phyloP scores from a whole-genome alignment of 2,888 invertebrate genomes.

The Patella caerulea region DNA sequence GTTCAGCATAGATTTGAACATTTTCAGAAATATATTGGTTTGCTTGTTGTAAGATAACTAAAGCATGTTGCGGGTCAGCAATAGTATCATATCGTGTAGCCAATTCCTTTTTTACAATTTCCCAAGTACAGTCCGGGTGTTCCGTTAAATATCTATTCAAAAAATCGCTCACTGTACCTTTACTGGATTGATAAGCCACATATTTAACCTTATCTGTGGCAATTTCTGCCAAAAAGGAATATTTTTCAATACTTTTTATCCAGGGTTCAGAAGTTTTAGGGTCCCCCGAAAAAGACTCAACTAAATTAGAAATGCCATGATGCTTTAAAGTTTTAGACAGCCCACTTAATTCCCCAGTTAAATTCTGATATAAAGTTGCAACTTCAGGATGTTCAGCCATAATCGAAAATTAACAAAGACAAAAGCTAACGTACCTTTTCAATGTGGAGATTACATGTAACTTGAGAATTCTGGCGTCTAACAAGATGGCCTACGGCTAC shows the following conservation, averaged over 20 bases:
- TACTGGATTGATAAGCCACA: neutral
- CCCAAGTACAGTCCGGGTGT: neutral
- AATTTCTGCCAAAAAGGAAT: neutral
- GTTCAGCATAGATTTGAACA: slow-evolving; percentile 1
- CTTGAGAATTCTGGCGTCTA: no score
- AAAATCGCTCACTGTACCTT: neutral
- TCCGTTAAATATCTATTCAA: neutral
- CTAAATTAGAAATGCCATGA: no score
- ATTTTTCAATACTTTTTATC: neutral
- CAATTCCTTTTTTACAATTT: neutral
- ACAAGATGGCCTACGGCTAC: no score
- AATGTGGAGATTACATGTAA: no score
- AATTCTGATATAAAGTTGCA: no score
- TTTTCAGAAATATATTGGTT: neutral
- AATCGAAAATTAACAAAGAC: no score
- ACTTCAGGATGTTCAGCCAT: no score
- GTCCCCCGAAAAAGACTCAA: no score
- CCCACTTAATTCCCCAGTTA: no score
- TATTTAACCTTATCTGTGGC: neutral
- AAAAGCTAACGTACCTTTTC: no score
- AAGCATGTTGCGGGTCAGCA: neutral
- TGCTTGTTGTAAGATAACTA: neutral
- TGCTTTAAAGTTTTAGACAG: no score
- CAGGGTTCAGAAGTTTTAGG: neutral
- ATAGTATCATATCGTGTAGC: neutral